phyloP scores from a whole-genome alignment of 2,888 invertebrate genomes.

The Xestia ashworthii region DNA sequence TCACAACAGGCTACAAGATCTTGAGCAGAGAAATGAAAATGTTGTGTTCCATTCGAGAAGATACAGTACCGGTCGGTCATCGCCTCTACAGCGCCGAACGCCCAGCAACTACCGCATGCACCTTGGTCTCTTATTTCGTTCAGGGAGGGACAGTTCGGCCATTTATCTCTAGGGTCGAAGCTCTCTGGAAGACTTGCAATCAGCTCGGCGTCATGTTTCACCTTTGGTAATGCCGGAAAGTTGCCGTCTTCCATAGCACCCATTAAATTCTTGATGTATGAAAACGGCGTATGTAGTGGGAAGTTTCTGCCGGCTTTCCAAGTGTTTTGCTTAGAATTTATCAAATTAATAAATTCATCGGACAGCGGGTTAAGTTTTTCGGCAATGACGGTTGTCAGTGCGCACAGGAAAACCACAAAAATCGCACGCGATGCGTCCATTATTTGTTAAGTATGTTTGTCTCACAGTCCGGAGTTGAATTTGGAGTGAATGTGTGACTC shows the following conservation, averaged over 20 bases:
- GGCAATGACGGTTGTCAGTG: neutral
- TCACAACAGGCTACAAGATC: constrained; percentile 12
- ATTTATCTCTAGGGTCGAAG: constrained; percentile 39
- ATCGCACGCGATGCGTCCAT: constrained; percentile 7
- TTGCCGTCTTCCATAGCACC: constrained; percentile 6
- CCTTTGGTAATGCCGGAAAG: constrained; percentile 2
- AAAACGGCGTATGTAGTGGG: constrained; percentile 1
- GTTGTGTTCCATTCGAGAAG: constrained; percentile 22
- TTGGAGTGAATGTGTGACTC: neutral
- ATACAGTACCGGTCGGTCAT: constrained; percentile 46
- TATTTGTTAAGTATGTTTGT: neutral
- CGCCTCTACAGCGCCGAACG: constrained; percentile 19
- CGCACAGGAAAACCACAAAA: constrained; percentile 11
- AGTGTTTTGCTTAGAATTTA: constrained; percentile 33
- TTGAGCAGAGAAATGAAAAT: constrained; percentile 44
- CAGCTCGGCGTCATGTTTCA: constrained; percentile 16
- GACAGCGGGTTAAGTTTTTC: constrained; percentile 27
- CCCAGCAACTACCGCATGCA: constrained; percentile 42
- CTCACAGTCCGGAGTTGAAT: neutral
- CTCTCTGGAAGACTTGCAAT: constrained; percentile 47
- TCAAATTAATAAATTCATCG: constrained; percentile 35
- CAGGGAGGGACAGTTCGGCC: constrained; percentile 41
- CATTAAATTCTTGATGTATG: constrained; percentile 37
- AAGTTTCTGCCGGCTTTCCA: constrained; percentile 49
- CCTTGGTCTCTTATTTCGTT: constrained; percentile 46